Base-by-base conservation (phyloP, 92 coral and sea anemone genomes). In the Epizoanthus scotinus region DNA sequence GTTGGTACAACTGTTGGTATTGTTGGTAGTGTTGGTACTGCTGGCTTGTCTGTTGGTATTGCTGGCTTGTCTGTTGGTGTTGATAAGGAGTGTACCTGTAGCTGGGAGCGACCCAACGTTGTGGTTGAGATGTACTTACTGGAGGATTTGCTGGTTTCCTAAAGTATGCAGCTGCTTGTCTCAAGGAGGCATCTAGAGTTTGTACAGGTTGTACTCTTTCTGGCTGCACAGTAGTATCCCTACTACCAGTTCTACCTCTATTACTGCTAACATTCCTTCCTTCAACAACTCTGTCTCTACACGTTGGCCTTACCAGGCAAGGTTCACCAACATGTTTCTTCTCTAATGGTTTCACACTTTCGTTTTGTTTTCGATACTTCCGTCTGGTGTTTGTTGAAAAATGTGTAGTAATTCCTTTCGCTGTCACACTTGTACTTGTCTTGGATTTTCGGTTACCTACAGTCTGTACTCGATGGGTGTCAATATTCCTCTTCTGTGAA, bases 11-110 rank as follows among this genome's bases (percentile, higher is more conserved):
- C 12, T 57, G 40, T 22, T 74, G 80, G 50, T 74, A 58, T 12
- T 34, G 40, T 21, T 34, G 40, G 6, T 0, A 34, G 40, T 3
- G 26, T 28, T n/a, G 61, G 36, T 20, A 54, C 21, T 59, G 47
- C 17, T 75, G 81, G 53, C 59, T 17, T 55, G 2, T 53, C 24
- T 2, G 42, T 27, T 19, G 59, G 31, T n/a, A 52, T 10, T 57
- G 42, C 15, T 74, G 80, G 50, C 58, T 15, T 55, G 3, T 38
- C 22, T 59, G 47, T 8, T 75, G 81, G 53, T 75, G 44, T 17
- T 58, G 81, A 25, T 75, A 75, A 15, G 81, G 81, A 42, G 5
- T 5, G 34, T 75, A 75, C 40, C 81, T n/a, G 68, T 60, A n/a
- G 81, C 24, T 20, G 18, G 19, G 54, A 58, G 81, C 7, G 18